Evolutionary conservation across 2,113 vertebrate genomes (phyloP), one percentile per base, ranked within the genome.

Genomic region (Callaeas wilsoni): DNA sequence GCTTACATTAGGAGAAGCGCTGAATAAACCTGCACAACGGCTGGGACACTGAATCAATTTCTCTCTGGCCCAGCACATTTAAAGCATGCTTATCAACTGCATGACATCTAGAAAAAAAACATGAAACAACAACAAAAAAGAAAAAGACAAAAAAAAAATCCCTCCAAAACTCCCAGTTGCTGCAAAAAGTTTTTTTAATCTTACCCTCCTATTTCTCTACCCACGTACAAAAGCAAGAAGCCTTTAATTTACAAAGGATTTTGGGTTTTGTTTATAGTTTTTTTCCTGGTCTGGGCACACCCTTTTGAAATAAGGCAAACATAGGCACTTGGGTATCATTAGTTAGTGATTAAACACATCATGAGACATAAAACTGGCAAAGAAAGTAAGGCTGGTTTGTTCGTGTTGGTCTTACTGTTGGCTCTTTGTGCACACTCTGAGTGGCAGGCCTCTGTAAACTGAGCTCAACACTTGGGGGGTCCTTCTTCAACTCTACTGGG

Each of bases 371-470:
- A 93, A 95, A 93, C 2, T 85, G 82, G 90, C 82, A 92, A 69
- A 92, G 59, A 81, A 94, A 88, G n/a, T 50, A 90, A 78, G 77
- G 73, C 67, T 79, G 73, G 81, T 91, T 93, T 67, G 90, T 56
- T 93, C 47, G 59, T 87, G 96, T 87, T 89, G 92, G 44, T 95
- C 98, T 98, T 98, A 98, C 98, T 63, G 83, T 95, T 85, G 87
- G 91, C 75, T 98, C 97, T 94, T 96, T 97, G 93, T 82, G 95
- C 89, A 96, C 65, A 93, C 88, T 96, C 62, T 96, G 96, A 86
- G 95, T 91, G 79, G 92, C 94, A 93, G 97, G 94, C 75, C 97
- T 97, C 94, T 98, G 97, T 94, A 98, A 96, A 96, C 84, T 97
- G 84, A 98, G 97, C 95, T 98, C 97, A 74, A 97, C 74, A 95